These are phyloP conservation scores for Antrozous pallidus DNA, from an alignment of 2,797 vertebrate species.

Conservation along the genomic window DNA sequence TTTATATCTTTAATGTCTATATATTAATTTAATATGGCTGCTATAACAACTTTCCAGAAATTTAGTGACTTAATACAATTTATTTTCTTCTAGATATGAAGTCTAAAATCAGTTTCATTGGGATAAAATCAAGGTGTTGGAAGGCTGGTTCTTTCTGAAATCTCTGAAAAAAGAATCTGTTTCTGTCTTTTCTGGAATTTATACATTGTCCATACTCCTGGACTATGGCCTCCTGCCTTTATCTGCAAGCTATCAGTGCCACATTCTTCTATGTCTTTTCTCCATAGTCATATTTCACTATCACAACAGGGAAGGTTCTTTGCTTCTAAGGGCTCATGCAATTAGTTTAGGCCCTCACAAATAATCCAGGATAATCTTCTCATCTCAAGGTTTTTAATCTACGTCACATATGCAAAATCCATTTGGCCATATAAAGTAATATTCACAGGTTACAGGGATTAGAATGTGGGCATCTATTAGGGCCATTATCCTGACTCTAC, in stretches of 20 bases:
- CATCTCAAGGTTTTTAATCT: not conserved
- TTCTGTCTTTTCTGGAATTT: not conserved
- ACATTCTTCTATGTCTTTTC: not conserved
- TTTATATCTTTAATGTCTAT: not conserved
- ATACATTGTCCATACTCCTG: not conserved
- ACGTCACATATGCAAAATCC: not conserved
- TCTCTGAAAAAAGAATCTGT: not conserved
- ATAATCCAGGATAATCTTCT: constrained; percentile 5
- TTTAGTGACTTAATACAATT: not conserved
- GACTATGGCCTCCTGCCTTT: not conserved
- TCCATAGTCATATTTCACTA: not conserved
- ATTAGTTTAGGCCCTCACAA: not conserved
- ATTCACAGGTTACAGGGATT: not conserved
- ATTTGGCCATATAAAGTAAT: not conserved
- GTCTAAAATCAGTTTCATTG: not conserved
- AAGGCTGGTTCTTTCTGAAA: not conserved
- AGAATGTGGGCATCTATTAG: not conserved
- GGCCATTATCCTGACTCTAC: not conserved
- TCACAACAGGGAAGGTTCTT: not conserved
- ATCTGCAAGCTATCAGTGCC: not conserved
- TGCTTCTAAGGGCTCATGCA: not conserved
- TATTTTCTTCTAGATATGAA: not conserved
- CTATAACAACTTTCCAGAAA: not conserved
- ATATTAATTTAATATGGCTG: not conserved
- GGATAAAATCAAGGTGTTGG: not conserved